phyloP scores from a whole-genome alignment of 1,140 invertebrate species.

The Frieseomelitta varia region DNA sequence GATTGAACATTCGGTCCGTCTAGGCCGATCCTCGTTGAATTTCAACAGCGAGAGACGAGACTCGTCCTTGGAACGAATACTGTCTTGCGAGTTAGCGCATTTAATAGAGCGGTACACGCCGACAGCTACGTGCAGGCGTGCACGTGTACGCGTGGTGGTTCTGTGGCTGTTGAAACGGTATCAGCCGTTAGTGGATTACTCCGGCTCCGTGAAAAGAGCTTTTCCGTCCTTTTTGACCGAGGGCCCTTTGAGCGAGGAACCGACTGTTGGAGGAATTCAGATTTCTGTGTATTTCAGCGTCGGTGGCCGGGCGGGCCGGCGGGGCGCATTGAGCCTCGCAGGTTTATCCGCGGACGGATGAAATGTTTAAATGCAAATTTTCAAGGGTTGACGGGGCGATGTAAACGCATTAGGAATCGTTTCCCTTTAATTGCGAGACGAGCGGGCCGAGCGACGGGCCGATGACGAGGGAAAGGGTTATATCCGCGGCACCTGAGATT shows the following conservation, averaged over 20 bases:
- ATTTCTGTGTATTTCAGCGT: constrained; percentile 23
- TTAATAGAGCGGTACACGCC: constrained; percentile 26
- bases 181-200: constrained; percentile 53
- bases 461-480: not conserved
- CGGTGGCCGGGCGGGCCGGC: not conserved
- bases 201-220: constrained; percentile 39
- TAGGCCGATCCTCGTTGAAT: constrained; percentile 18
- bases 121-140: no score
- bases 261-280: constrained; percentile 36
- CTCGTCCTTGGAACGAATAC: not conserved
- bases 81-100: constrained; percentile 38
- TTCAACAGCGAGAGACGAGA: not conserved
- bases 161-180: constrained; percentile 45
- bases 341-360: constrained; percentile 40
- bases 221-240: constrained; percentile 39
- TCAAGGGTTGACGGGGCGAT: constrained; percentile 8
- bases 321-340: constrained; percentile 8
- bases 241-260: constrained; percentile 22
- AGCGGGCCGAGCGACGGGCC: no score
- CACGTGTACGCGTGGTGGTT: constrained; percentile 7
- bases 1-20: not conserved
- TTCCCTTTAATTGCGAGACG: constrained; percentile 13
- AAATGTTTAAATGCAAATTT: constrained; percentile 46
- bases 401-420: constrained; percentile 41
- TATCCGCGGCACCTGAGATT: not conserved